These are phyloP conservation scores for Amiota mariae DNA, from an alignment of 2,888 invertebrate genomes.

Conservation along the genomic window DNA sequence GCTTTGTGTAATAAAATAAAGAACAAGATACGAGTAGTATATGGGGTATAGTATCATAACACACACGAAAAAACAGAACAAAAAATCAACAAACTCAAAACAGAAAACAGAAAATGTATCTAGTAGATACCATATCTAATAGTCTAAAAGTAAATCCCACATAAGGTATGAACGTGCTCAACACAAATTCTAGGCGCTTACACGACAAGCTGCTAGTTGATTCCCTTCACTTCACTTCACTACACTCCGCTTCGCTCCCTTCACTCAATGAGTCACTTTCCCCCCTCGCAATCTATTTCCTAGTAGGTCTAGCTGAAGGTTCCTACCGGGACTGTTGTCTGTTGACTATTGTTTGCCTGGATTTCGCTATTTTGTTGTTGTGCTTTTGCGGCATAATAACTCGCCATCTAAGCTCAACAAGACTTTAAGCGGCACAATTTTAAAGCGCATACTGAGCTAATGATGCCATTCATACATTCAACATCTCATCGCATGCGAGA, in stretches of 20 bases:
- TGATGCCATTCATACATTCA: not conserved
- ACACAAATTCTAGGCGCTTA: conserved; percentile 67
- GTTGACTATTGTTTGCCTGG: not conserved
- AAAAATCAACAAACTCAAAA: not conserved
- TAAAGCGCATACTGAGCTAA: not conserved
- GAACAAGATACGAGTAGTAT: too few relatives aligned
- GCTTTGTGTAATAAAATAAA: conserved; percentile 21
- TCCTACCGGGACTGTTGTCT: not conserved
- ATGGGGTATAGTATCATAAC: too few relatives aligned
- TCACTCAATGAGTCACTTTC: not conserved
- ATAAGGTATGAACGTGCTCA: conserved; percentile 68
- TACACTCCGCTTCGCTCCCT: not conserved
- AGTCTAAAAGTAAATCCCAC: conserved; percentile 66
- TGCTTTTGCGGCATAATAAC: too few relatives aligned
- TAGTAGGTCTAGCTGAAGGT: too few relatives aligned
- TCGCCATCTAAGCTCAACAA: not conserved
- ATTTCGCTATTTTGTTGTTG: conserved; percentile 10
- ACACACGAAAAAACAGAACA: not conserved
- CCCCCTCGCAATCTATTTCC: too few relatives aligned
- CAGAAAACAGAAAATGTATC: not conserved
- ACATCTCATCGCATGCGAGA: not conserved
- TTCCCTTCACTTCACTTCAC: not conserved
- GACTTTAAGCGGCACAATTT: conserved; percentile 19
- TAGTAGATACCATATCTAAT: not conserved
- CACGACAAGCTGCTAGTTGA: conserved; percentile 30